phyloP scores from a whole-genome alignment of 2,888 invertebrate genomes.

The Ophion obscuratus region DNA sequence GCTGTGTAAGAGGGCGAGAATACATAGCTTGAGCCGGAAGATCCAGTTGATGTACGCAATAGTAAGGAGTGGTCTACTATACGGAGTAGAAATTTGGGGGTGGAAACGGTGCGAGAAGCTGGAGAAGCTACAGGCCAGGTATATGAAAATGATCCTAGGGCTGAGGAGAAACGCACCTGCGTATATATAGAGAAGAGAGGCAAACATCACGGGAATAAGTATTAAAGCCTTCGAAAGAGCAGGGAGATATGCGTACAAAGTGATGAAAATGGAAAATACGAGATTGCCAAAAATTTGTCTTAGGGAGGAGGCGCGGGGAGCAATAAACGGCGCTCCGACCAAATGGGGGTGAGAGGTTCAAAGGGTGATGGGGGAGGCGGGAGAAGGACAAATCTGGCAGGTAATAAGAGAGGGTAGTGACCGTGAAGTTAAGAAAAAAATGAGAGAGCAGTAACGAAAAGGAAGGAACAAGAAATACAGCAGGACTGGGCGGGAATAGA shows the following conservation, averaged over 20 bases:
- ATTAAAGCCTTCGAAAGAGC: not conserved
- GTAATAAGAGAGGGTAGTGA: not conserved
- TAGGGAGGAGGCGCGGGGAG: not conserved
- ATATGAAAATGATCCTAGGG: slow-evolving; percentile 1
- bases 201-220: not conserved
- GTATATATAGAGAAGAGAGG: slow-evolving; percentile 8
- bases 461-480: not conserved
- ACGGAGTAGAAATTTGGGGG: slow-evolving; percentile 2
- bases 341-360: not conserved
- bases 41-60: not conserved
- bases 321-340: not conserved
- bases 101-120: not conserved
- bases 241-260: not conserved
- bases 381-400: not conserved
- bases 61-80: not conserved
- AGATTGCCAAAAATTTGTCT: not conserved
- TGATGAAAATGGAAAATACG: not conserved
- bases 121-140: not conserved
- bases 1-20: slow-evolving; percentile 4
- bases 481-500: not conserved
- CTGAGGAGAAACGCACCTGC: not conserved
- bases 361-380: slow-evolving; percentile 6
- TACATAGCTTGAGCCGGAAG: not conserved
- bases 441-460: not conserved
- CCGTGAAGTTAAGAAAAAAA: not conserved